A percentile compares a stretch with the other conserved stretches of the same genome.
phyloP scores from a whole-genome alignment of 2,797 vertebrate species.

The Pangasius larnaudii region DNA sequence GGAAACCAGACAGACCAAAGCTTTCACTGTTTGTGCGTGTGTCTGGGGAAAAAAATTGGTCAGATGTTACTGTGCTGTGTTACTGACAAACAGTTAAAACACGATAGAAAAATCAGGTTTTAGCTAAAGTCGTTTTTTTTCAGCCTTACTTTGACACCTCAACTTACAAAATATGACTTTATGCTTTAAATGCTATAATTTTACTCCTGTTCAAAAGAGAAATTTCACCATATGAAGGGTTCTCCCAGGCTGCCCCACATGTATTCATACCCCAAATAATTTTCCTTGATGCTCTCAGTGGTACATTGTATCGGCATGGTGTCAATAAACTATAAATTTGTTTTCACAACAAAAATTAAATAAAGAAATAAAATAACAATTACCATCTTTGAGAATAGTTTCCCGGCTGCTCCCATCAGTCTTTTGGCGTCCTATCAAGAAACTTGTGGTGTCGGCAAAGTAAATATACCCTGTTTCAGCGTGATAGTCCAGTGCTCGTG shows the following conservation, averaged over 20 bases:
- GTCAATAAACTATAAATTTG: not conserved
- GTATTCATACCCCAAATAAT: not conserved
- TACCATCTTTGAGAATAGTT: slow-evolving; percentile 96
- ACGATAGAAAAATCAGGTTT: not conserved
- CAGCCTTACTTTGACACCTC: not conserved
- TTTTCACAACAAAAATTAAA: not conserved
- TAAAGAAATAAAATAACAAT: slow-evolving; percentile 47
- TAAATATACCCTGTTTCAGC: slow-evolving; percentile 92
- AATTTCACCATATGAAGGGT: not conserved
- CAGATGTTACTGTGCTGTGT: not conserved
- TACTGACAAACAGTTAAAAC: too few relatives aligned
- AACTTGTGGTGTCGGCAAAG: slow-evolving; percentile 98
- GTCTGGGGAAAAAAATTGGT: not conserved
- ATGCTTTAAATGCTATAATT: not conserved
- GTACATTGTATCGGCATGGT: not conserved
- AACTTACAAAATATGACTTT: too few relatives aligned
- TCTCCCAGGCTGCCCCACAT: not conserved
- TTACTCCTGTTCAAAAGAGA: not conserved
- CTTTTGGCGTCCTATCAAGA: slow-evolving; percentile 95
- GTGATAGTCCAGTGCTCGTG: slow-evolving; percentile 94
- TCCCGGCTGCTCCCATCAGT: slow-evolving; percentile 90
- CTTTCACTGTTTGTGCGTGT: not conserved
- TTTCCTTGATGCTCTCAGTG: not conserved
- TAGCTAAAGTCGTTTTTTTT: not conserved
- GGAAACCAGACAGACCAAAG: not conserved